These are phyloP conservation scores for Drosophila biarmipes DNA, from an alignment of 1,140 invertebrate genomes.

Conservation along the genomic window DNA sequence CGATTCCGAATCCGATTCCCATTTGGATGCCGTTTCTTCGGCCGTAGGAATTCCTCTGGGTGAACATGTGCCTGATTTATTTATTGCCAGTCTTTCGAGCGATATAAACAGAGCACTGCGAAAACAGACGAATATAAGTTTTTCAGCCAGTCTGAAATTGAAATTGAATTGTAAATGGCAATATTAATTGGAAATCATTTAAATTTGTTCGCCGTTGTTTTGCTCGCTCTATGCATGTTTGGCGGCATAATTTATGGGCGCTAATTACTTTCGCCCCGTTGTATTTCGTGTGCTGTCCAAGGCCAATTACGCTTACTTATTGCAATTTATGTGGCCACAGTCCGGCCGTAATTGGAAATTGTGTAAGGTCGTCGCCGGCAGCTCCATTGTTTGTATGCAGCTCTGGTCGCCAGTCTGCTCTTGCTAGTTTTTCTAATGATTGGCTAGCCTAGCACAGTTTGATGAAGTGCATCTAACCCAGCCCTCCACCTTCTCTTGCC, in stretches of 20 bases:
- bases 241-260: constrained; percentile 44
- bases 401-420: constrained; percentile 21
- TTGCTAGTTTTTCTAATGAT: constrained; percentile 37
- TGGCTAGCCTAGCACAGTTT: constrained; percentile 31
- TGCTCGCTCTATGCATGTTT: constrained; percentile 33
- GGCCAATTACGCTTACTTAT: constrained; percentile 53
- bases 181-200: constrained; percentile 54
- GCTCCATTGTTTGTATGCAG: constrained; percentile 48
- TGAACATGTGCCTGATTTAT: constrained; percentile 35
- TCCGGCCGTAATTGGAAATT: constrained; percentile 52
- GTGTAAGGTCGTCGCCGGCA: constrained; percentile 45
- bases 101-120: constrained; percentile 31
- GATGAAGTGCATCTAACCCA: constrained; percentile 29
- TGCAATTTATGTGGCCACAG: constrained; percentile 52
- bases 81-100: constrained; percentile 37
- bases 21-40: constrained; percentile 6
- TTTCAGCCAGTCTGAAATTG: neutral
- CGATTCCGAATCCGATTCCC: constrained; percentile 4
- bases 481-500: neutral
- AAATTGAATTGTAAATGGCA: constrained; percentile 48
- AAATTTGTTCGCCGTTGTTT: constrained; percentile 21
- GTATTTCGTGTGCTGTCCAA: constrained; percentile 46
- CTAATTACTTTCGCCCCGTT: constrained; percentile 46
- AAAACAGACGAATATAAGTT: constrained; percentile 15
- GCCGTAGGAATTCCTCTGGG: constrained; percentile 29